Evolutionary conservation across 2,113 vertebrate species (phyloP), one percentile per base, ranked within the genome.

Genomic region (Eurypyga helias): DNA sequence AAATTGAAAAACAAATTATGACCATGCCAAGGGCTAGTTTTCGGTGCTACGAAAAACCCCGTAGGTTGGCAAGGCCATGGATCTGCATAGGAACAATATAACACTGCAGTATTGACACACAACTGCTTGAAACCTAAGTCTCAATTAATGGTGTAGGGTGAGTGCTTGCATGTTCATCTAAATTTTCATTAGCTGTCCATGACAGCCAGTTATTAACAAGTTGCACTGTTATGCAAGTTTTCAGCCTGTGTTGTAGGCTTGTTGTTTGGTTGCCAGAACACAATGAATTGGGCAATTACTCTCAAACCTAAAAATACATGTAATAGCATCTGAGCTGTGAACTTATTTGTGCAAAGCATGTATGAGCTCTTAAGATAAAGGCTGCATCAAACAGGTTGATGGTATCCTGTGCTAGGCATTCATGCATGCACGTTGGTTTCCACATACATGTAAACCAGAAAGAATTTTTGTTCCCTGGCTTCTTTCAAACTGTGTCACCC

Each of bases 1-100:
- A 60, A 81, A 38, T 77, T 97, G 57, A 88, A 84, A 96, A 94
- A 5, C 65, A 73, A 78, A 70, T 82, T 89, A 80, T 83, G 78
- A 61, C 43, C 17, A 3, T 76, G 41, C 41, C 80, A 93, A 96
- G n/a, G 65, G 38, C 77, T 94, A 45, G 28, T 70, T 76, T 90
- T 92, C n/a, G 36, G 45, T 60, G 29, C 23, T 73, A 70, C 83
- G 83, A n/a, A 95, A 60, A 79, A 9, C 14, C 45, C 58, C 87
- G 8, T 43, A 26, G 20, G 31, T 64, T 80, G 55, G 81, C 43
- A 92, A 79, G 60, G 71, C 31, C 61, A 19, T 92, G 73, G 69
- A 94, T 80, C 89, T 95, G 43, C 24, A 6, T 4, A n/a, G 67
- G 46, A 83, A 7, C 45, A 33, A 36, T 5, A 5, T 61, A 17